These are phyloP conservation scores for Zenarchopterus dispar DNA, from an alignment of 2,797 vertebrate species.

Conservation along the genomic window DNA sequence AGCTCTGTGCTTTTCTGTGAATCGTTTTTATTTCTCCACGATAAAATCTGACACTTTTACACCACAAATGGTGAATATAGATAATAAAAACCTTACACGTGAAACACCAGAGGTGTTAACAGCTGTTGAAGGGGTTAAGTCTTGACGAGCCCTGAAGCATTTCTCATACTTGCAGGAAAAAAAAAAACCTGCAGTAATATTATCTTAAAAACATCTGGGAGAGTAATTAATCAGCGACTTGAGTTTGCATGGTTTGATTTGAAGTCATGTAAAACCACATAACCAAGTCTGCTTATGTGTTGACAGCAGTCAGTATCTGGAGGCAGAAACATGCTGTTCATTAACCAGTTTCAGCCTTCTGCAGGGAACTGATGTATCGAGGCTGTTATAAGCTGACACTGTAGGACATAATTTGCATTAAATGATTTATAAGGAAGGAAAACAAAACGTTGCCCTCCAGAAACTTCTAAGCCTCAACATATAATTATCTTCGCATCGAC, in stretches of 20 bases:
- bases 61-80: neutral
- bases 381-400: constrained; percentile 15
- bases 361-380: constrained; percentile 3
- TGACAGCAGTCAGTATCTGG: constrained; percentile 4
- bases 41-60: constrained; percentile 13
- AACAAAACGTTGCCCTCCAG: constrained; percentile 17
- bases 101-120: neutral
- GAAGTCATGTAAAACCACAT: neutral
- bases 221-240: neutral
- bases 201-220: neutral
- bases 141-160: constrained; percentile 4
- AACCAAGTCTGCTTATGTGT: no score
- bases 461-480: constrained; percentile 19
- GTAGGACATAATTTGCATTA: constrained; percentile 36
- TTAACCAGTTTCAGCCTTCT: constrained; percentile 16
- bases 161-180: constrained; percentile 3
- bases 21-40: constrained; percentile 12
- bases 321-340: constrained; percentile 6
- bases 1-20: no score
- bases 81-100: neutral
- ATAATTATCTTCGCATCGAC: constrained; percentile 15
- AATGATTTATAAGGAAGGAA: constrained; percentile 32
- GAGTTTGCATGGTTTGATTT: neutral
- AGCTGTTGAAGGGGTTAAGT: constrained; percentile 3
- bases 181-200: neutral